phyloP scores from a whole-genome alignment of 2,888 invertebrate species.

The Monoplex corrugatus region DNA sequence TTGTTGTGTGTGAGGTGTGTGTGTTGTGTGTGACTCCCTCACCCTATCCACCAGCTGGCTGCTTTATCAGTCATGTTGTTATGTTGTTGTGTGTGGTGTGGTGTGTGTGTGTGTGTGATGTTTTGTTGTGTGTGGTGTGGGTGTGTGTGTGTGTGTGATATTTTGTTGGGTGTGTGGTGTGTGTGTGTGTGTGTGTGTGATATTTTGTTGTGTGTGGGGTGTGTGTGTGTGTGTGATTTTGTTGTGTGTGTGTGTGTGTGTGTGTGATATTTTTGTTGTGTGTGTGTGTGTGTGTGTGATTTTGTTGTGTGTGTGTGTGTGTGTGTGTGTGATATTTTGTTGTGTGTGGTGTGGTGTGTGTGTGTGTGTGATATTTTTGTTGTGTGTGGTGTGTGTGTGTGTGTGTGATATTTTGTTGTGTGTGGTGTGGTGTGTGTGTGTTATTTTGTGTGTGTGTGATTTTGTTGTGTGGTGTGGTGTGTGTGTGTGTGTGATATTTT shows the following conservation, averaged over 20 bases:
- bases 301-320: neutral
- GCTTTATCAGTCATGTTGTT: too few species aligned
- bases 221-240: neutral
- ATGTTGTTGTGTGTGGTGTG: too few species aligned
- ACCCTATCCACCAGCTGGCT: too few species aligned
- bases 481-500: constrained; percentile 13
- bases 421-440: neutral
- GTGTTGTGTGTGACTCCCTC: neutral
- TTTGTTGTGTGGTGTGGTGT: neutral
- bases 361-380: too few species aligned
- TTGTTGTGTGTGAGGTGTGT: neutral
- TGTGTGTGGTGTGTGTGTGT: neutral
- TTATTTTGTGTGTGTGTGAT: neutral
- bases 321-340: too few species aligned
- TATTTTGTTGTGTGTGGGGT: too few species aligned
- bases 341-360: neutral
- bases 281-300: neutral
- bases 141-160: neutral
- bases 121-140: too few species aligned
- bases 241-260: neutral
- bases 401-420: neutral
- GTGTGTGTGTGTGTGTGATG: too few species aligned
- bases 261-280: neutral
- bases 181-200: neutral
- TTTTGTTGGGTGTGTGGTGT: neutral